Evolutionary conservation across 2,888 invertebrate genomes (phyloP).

Genomic region (Hedya salicella): DNA sequence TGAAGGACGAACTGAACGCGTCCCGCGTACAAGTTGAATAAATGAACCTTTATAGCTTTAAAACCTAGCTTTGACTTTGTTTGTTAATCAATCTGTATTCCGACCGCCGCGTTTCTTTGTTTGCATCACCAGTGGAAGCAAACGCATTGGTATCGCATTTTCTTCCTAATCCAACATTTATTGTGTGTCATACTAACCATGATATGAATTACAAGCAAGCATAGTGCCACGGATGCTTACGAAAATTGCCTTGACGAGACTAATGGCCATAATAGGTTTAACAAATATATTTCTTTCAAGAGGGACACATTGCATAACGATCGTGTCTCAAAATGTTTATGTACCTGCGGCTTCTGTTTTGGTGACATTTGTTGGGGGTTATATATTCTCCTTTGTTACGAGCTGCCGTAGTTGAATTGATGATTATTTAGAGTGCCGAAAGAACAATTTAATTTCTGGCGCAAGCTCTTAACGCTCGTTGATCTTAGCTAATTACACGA

Average conservation of each 20-base stretch:
- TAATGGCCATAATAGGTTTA: conserved; percentile 72
- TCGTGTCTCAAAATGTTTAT: conserved; percentile 65
- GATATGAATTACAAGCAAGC: conserved; percentile 43
- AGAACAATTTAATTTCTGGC: conserved; percentile 23
- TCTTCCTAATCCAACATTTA: conserved; percentile 37
- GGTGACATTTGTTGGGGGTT: conserved; percentile 38
- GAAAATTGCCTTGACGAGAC: conserved; percentile 78
- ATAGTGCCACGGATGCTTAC: conserved; percentile 66
- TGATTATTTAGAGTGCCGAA: conserved; percentile 11
- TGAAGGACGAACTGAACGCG: conserved; percentile 74
- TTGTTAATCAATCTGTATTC: conserved; percentile 43
- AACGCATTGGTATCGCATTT: conserved; percentile 35
- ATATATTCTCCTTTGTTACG: conserved; percentile 33
- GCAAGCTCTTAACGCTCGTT: conserved; percentile 36
- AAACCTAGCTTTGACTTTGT: conserved; percentile 47
- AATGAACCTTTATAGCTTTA: conserved; percentile 48
- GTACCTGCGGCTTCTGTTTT: conserved; percentile 53
- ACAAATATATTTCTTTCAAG: conserved; percentile 77
- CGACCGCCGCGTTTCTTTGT: conserved; percentile 43
- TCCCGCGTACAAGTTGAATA: conserved; percentile 67
- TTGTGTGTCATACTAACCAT: conserved; percentile 32
- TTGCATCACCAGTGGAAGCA: conserved; percentile 41
- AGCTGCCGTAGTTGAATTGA: conserved; percentile 12
- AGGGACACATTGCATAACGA: conserved; percentile 69
- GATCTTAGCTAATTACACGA: conserved; percentile 30